phyloP scores from a whole-genome alignment of 2,888 invertebrate genomes.

The Rhaphigaster nebulosa region DNA sequence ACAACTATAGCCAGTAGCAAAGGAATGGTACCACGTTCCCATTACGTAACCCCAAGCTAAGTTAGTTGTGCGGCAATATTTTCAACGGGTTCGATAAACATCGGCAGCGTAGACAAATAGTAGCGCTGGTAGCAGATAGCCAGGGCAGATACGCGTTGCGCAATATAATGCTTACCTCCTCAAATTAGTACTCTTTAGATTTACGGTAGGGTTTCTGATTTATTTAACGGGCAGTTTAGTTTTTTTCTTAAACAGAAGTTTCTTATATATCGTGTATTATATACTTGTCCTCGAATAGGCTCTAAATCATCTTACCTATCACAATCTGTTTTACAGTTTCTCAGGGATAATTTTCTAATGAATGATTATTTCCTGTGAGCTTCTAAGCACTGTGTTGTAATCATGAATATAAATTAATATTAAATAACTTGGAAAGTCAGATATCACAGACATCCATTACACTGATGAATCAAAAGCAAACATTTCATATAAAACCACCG shows the following conservation, averaged over 20 bases:
- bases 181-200: constrained; percentile 41
- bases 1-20: not conserved
- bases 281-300: constrained; percentile 9
- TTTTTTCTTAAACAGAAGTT: not conserved
- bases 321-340: not conserved
- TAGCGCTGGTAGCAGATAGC: constrained; percentile 36
- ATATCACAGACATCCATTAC: not conserved
- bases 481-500: not conserved
- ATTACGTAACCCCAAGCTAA: not conserved
- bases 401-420: not conserved
- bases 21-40: not conserved
- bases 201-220: constrained; percentile 38
- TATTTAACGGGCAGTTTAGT: not conserved
- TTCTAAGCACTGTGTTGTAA: not conserved
- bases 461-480: not conserved
- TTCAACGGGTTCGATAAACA: constrained; percentile 2
- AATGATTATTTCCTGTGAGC: not conserved
- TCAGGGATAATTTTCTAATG: constrained; percentile 3
- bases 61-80: constrained; percentile 37
- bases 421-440: not conserved
- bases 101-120: constrained; percentile 40
- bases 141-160: not conserved
- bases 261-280: not conserved
- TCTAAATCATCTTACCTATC: not conserved
- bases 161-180: constrained; percentile 50